phyloP scores from a whole-genome alignment of 1,140 invertebrate genomes.

The Coboldia fuscipes region DNA sequence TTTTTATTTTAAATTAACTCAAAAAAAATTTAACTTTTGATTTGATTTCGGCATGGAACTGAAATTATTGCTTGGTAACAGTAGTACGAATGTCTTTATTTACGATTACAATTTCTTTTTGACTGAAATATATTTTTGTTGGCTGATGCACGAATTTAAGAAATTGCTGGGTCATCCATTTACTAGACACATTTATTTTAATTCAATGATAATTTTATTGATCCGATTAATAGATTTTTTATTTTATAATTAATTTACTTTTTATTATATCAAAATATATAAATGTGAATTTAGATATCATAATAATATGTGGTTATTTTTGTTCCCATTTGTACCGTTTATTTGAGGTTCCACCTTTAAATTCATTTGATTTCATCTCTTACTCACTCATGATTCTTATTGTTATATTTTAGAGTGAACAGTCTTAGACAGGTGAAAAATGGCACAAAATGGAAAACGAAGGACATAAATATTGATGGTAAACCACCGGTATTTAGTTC shows the following conservation, averaged over 20 bases:
- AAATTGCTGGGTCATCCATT: too few species aligned
- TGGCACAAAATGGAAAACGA: constrained; percentile 29
- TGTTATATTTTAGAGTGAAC: constrained; percentile 25
- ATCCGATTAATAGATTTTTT: not conserved
- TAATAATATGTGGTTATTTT: not conserved
- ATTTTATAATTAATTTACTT: not conserved
- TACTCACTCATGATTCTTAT: not conserved
- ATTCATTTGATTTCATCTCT: too few species aligned
- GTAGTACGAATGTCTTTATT: not conserved
- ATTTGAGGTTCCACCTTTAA: not conserved
- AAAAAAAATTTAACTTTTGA: not conserved
- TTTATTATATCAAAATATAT: not conserved
- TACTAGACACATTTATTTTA: not conserved
- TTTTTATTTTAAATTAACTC: not conserved
- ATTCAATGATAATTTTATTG: not conserved
- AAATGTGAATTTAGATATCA: not conserved
- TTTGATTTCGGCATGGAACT: not conserved
- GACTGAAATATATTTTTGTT: too few species aligned
- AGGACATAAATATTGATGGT: constrained; percentile 29
- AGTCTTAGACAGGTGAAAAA: constrained; percentile 34
- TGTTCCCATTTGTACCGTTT: not conserved
- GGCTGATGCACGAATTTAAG: too few species aligned
- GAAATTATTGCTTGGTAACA: not conserved
- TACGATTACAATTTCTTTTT: not conserved
- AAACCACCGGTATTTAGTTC: constrained; percentile 9